Percentiles rank a stretch among this genome's conserved stretches.
phyloP scores from a whole-genome alignment of 2,797 vertebrate species.

The Malacoctenus gilli region DNA sequence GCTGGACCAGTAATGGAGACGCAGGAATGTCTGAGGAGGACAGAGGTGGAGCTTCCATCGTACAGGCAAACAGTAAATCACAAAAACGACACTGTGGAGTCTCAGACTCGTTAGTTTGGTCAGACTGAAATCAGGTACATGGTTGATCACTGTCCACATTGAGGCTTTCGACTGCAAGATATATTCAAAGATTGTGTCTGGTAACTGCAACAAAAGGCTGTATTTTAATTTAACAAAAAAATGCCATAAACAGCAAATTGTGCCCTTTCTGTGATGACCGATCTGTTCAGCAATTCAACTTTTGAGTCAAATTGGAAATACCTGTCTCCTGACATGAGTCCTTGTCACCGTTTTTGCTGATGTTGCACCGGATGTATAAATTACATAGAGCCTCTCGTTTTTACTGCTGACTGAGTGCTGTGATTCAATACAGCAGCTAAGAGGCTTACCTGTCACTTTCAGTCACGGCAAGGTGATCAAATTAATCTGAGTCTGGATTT shows the following conservation, averaged over 20 bases:
- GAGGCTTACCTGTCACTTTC: conserved; percentile 50
- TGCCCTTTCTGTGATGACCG: too few relatives aligned
- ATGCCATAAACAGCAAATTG: too few relatives aligned
- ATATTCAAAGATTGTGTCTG: too few relatives aligned
- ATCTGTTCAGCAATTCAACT: conserved; percentile 4
- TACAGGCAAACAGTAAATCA: too few relatives aligned
- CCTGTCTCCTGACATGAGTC: conserved; percentile 9
- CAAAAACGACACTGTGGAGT: too few relatives aligned
- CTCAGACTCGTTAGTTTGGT: too few relatives aligned
- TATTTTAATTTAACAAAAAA: too few relatives aligned
- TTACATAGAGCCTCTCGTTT: conserved; percentile 6
- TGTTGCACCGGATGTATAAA: conserved; percentile 37
- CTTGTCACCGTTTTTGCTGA: conserved; percentile 42
- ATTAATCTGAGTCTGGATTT: conserved; percentile 12
- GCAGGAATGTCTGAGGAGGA: conserved; percentile 72
- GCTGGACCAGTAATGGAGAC: conserved; percentile 81
- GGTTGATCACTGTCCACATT: too few relatives aligned
- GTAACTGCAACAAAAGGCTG: too few relatives aligned
- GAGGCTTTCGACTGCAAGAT: too few relatives aligned
- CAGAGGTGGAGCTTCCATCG: too few relatives aligned
- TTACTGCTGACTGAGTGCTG: conserved; percentile 16
- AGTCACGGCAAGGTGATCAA: conserved; percentile 30
- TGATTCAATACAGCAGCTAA: conserved; percentile 58
- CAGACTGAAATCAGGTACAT: too few relatives aligned
- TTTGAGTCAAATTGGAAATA: conserved; percentile 25